Evolutionary conservation across 92 coral and sea anemone genomes (phyloP), one percentile per base, ranked within the genome.

Genomic region (Siderastrea siderea): DNA sequence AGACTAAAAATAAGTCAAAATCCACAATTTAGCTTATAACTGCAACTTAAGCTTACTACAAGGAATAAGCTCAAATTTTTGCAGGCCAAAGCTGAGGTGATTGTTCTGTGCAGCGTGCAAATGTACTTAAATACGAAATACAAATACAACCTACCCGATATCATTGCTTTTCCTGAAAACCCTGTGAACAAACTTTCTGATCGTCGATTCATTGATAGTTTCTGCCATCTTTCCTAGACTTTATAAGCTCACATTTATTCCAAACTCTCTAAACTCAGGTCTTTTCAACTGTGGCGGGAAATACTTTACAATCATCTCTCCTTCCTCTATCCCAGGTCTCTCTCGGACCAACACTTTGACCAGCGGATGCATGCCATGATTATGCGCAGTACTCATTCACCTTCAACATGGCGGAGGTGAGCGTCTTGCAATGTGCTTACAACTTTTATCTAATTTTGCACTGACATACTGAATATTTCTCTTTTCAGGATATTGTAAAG

Each of bases 401-500:
- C 14, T 73, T 63, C 87, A 84, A 84, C 14, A 84, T 84, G 87
- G 87, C 87, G 65, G 87, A 84, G 87, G 87, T 84, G 14, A 73
- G 62, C 2, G 1, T 16, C 5, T 5, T 52, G 17, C 17, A 15
- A 3, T 43, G 53, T 60, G 62, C 14, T 51, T 49, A 44, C 19
- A 16, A 7, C 12, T 50, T 74, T 49, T 16, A 12, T 9, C 45
- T 7, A 8, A 60, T 48, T 63, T 71, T 49, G 3, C 63, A 58
- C 78, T 57, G 57, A 69, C 52, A 11, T 14, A 15, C 2, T 51
- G 26, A 16, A 4, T 63, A 48, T 84, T 74, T 49, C 48, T 49
- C 26, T 10, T 47, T 71, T 60, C 75, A 98, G 99, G 99, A 98
- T 84, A 92, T 98, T 66, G 95, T 98, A 17, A 98, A 98, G 94